These are phyloP conservation scores for Pseudorhombus dupliciocellatus DNA, from an alignment of 2,113 vertebrate genomes.

Conservation along the genomic window DNA sequence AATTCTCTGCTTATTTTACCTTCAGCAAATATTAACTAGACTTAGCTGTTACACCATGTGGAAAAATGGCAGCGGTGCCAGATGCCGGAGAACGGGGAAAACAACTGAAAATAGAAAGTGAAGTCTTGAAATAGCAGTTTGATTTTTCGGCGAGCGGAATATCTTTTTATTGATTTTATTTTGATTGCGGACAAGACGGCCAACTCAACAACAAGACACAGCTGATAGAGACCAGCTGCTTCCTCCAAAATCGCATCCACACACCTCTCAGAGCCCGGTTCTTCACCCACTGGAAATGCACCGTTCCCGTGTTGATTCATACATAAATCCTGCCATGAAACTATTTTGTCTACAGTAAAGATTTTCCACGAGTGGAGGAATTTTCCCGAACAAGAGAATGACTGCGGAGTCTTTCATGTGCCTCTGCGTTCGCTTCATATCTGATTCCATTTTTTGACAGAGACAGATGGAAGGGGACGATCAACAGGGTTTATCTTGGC, in stretches of 20 bases:
- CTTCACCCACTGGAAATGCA: conserved; percentile 36
- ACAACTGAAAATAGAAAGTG: conserved; percentile 43
- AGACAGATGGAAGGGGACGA: neutral
- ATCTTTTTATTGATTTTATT: conserved; percentile 45
- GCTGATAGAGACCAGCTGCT: conserved; percentile 60
- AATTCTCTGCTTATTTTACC: conserved; percentile 30
- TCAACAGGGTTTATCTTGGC: neutral
- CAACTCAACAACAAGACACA: conserved; percentile 33
- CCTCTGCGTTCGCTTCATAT: conserved; percentile 10
- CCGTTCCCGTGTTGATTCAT: conserved; percentile 28
- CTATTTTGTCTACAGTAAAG: conserved; percentile 25
- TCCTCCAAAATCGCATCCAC: conserved; percentile 32
- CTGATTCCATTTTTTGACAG: neutral
- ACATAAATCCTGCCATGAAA: conserved; percentile 40
- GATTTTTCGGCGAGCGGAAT: conserved; percentile 6
- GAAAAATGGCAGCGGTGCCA: conserved; percentile 21
- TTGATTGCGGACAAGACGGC: conserved; percentile 45
- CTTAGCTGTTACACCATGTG: conserved; percentile 6
- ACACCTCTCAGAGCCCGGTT: conserved; percentile 11
- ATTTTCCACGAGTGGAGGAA: neutral
- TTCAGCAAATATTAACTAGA: conserved; percentile 15
- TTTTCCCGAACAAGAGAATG: conserved; percentile 15
- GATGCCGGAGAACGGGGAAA: conserved; percentile 25
- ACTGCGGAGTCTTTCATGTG: conserved; percentile 11
- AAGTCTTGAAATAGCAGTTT: conserved; percentile 32